phyloP scores from a whole-genome alignment of 1,140 invertebrate genomes.

The Bombus pascuorum region DNA sequence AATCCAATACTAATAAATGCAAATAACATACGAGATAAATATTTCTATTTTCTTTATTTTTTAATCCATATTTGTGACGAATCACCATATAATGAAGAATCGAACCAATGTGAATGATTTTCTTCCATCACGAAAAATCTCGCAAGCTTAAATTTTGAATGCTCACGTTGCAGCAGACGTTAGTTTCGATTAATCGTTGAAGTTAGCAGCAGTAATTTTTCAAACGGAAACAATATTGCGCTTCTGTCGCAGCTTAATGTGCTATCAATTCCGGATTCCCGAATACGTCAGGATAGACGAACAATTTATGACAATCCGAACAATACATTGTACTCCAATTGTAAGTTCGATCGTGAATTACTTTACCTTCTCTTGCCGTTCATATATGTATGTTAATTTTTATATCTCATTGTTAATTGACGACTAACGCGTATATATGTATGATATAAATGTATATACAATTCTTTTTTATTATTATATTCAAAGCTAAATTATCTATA shows the following conservation, averaged over 20 bases:
- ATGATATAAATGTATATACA: neutral
- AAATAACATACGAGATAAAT: neutral
- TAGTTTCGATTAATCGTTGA: neutral
- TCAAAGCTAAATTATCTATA: too few species aligned
- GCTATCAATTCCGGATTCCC: neutral
- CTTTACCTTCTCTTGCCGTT: too few species aligned
- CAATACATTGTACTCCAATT: neutral
- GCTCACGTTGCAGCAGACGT: too few species aligned
- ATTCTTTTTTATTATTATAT: neutral
- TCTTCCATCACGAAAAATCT: neutral
- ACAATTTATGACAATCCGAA: slow-evolving; percentile 13
- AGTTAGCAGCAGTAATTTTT: slow-evolving; percentile 8
- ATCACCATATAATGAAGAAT: too few species aligned
- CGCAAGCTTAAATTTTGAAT: too few species aligned
- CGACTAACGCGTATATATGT: too few species aligned
- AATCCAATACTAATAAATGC: neutral
- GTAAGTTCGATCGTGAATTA: neutral
- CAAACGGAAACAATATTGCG: slow-evolving; percentile 10
- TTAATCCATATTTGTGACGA: neutral
- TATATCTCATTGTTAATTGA: neutral
- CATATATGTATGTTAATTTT: neutral
- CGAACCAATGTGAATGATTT: neutral
- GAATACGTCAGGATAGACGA: neutral
- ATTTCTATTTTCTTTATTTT: neutral
- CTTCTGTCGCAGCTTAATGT: neutral